These are phyloP conservation scores for Melanotaenia maccullochi DNA, from an alignment of 2,797 vertebrate species.

Conservation along the genomic window DNA sequence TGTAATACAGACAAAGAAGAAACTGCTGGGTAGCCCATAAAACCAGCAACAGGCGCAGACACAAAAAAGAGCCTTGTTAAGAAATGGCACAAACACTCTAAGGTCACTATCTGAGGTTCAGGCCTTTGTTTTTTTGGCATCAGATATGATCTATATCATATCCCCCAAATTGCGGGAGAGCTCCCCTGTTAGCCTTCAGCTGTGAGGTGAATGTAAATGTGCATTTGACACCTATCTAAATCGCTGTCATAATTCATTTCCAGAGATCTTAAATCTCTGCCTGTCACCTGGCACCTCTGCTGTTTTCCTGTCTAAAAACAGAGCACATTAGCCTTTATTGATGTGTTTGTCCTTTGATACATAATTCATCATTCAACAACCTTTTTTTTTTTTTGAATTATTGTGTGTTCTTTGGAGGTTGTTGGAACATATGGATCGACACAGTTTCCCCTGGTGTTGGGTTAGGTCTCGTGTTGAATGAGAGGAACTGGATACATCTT, in stretches of 20 bases:
- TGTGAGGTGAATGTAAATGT: constrained; percentile 80
- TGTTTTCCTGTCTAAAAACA: constrained; percentile 78
- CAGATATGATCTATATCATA: constrained; percentile 76
- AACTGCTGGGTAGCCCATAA: constrained; percentile 28
- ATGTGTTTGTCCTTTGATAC: constrained; percentile 80
- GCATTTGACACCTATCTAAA: constrained; percentile 81
- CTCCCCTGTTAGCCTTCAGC: constrained; percentile 64
- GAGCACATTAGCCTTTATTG: constrained; percentile 79
- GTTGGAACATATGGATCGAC: constrained; percentile 66
- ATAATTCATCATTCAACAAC: constrained; percentile 76
- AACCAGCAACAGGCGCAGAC: constrained; percentile 14
- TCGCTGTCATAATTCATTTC: constrained; percentile 84
- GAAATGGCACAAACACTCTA: constrained; percentile 43
- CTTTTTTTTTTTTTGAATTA: constrained; percentile 44
- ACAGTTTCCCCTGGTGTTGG: constrained; percentile 42
- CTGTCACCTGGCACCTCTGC: constrained; percentile 70
- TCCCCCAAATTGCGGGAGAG: constrained; percentile 74
- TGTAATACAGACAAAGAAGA: constrained; percentile 27
- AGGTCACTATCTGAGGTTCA: constrained; percentile 66
- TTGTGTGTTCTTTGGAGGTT: constrained; percentile 52
- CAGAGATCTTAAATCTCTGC: constrained; percentile 80
- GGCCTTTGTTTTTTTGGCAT: constrained; percentile 60
- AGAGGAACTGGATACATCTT: constrained; percentile 58
- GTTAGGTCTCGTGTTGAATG: constrained; percentile 54
- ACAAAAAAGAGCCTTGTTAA: constrained; percentile 20